Evolutionary conservation across 2,797 vertebrate species (phyloP), one percentile per base, ranked within the genome.

Genomic region (Bucorvus abyssinicus): DNA sequence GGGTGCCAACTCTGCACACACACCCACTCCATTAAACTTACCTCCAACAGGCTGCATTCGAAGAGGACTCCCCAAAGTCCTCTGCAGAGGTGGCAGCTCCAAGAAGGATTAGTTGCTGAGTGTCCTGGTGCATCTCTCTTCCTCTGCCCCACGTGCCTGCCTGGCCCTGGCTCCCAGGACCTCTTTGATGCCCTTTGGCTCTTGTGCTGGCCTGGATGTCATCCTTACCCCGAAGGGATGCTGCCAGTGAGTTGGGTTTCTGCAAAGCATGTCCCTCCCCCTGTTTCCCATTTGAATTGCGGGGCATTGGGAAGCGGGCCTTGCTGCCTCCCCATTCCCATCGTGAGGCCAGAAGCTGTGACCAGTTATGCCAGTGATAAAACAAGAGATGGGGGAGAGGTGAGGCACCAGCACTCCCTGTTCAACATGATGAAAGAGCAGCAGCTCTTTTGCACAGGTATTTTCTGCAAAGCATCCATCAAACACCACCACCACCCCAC

Each of bases 281-380:
- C 64, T 6, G 12, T 14, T 67, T 47, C 14, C 55, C 12, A 36
- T 57, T 38, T 56, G 36, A 64, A 73, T 0, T 15, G 4, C n/a
- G 74, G 23, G 57, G 20, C 2, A 2, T 0, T 42, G 34, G 69
- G 56, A 84, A 77, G 44, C 23, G 6, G 9, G 6, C n/a, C 24
- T 44, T 78, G 20, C 22, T 73, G 65, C 45, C 11, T 34, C 40
- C 36, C 20, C 14, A 2, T 11, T 29, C 7, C 74, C 26, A 44
- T 7, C 1, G 0, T 1, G 3, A 26, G 42, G 10, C 5, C 55
- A 61, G 20, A 65, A 71, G 22, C 26, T 57, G 68, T 13, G 59
- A 36, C 15, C 59, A 18, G 27, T 4, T 24, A 27, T 63, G 47
- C 34, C 7, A 5, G 4, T 6, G 29, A 55, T 32, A 55, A 79